A percentile compares a stretch with the other conserved stretches of the same genome.
These are phyloP conservation scores for Pantherophis guttatus DNA, from an alignment of 2,113 vertebrate genomes.

Conservation along the genomic window DNA sequence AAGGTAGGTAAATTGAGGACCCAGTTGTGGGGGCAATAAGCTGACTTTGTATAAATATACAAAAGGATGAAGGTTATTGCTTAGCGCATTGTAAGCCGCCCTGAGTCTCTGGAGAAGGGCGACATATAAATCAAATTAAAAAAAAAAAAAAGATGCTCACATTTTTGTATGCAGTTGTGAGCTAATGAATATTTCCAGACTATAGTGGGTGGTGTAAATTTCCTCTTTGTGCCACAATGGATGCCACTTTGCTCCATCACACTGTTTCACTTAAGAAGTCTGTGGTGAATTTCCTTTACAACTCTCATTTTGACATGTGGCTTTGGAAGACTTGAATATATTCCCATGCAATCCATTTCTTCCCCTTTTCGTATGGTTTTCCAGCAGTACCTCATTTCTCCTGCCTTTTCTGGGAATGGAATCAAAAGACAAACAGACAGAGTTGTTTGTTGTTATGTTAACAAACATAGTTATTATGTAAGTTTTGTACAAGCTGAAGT, in stretches of 20 bases:
- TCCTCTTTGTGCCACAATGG: not conserved
- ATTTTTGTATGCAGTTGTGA: not conserved
- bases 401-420: not conserved
- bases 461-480: not conserved
- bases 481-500: not conserved
- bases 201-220: not conserved
- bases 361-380: not conserved
- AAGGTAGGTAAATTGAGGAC: too few species aligned
- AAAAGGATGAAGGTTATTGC: too few species aligned
- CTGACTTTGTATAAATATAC: too few species aligned
- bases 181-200: not conserved
- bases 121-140: too few species aligned
- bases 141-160: not conserved
- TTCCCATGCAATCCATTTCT: not conserved
- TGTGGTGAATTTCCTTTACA: not conserved
- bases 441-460: not conserved
- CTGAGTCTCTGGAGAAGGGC: too few species aligned
- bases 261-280: not conserved
- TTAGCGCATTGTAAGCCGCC: too few species aligned
- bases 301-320: not conserved
- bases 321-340: not conserved
- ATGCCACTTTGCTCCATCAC: not conserved
- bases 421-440: not conserved
- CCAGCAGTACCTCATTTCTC: not conserved
- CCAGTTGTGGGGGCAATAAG: too few species aligned